Evolutionary conservation across 2,797 vertebrate species (phyloP).

Genomic region (Microctenopoma lineatum): DNA sequence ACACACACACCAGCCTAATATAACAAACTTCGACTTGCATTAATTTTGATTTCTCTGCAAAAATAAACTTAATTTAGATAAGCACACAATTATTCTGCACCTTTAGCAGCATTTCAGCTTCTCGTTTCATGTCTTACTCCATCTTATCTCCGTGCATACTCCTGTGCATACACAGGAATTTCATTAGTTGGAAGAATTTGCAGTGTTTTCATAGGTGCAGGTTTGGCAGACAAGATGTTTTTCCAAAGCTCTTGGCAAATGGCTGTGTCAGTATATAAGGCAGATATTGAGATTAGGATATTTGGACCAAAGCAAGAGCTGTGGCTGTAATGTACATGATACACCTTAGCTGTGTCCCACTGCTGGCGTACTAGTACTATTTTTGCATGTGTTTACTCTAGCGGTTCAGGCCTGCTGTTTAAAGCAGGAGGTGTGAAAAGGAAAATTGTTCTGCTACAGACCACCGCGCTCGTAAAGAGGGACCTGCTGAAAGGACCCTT

Average conservation of each 20-base stretch:
- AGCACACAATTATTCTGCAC: slow-evolving; percentile 25
- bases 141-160: slow-evolving; percentile 36
- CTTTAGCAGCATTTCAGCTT: slow-evolving; percentile 18
- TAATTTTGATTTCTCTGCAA: slow-evolving; percentile 37
- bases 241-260: slow-evolving; percentile 44
- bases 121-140: slow-evolving; percentile 22
- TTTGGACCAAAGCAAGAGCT: slow-evolving; percentile 36
- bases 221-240: slow-evolving; percentile 60
- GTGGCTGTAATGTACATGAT: slow-evolving; percentile 22
- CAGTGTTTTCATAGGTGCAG: slow-evolving; percentile 53
- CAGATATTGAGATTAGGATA: slow-evolving; percentile 64
- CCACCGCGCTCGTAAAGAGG: slow-evolving; percentile 58
- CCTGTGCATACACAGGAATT: slow-evolving; percentile 15
- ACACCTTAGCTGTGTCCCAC: neutral
- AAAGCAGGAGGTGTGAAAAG: slow-evolving; percentile 70
- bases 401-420: slow-evolving; percentile 61
- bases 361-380: slow-evolving; percentile 17
- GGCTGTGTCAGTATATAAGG: slow-evolving; percentile 43
- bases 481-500: slow-evolving; percentile 57
- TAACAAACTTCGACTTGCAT: slow-evolving; percentile 55
- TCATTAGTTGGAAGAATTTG: slow-evolving; percentile 29
- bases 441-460: slow-evolving; percentile 56
- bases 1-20: slow-evolving; percentile 25
- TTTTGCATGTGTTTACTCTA: slow-evolving; percentile 44
- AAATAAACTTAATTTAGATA: slow-evolving; percentile 36